phyloP scores from a whole-genome alignment of 2,113 vertebrate genomes.

The Trogon surrucura region DNA sequence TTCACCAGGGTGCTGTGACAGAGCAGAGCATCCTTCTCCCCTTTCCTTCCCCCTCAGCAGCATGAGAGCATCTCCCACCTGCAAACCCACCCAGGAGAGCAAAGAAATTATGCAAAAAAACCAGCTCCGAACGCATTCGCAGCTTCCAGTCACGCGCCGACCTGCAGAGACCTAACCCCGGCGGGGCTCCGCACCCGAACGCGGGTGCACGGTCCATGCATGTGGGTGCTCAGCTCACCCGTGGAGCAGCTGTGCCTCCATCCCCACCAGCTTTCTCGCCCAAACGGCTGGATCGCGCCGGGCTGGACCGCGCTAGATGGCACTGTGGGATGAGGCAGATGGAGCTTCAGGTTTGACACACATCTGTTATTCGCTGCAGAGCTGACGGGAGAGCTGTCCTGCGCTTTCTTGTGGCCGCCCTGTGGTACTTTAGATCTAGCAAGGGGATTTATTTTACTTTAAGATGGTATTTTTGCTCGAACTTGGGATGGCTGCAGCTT shows the following conservation, averaged over 20 bases:
- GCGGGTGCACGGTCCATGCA: rapidly evolving
- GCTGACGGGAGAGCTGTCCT: background rate
- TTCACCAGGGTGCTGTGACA: background rate
- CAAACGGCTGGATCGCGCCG: background rate
- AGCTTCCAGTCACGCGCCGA: background rate
- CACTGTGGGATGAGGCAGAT: slow-evolving; percentile 54
- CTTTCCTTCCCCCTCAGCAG: background rate
- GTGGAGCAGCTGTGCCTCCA: background rate
- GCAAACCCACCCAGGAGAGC: background rate
- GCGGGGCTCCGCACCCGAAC: background rate
- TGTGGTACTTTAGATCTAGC: background rate
- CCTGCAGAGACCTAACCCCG: background rate
- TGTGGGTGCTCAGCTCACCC: rapidly evolving
- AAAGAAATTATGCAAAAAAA: background rate
- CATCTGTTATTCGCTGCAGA: background rate
- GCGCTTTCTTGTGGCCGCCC: background rate
- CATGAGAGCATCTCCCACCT: rapidly evolving
- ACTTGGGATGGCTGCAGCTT: background rate
- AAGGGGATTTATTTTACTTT: background rate
- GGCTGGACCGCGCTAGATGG: slow-evolving; percentile 70
- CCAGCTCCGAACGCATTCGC: rapidly evolving
- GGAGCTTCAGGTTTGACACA: background rate
- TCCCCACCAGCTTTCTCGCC: rapidly evolving
- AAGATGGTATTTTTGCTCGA: background rate
- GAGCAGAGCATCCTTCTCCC: background rate